phyloP scores from a whole-genome alignment of 1,140 invertebrate species.

The Papilio dardanus region DNA sequence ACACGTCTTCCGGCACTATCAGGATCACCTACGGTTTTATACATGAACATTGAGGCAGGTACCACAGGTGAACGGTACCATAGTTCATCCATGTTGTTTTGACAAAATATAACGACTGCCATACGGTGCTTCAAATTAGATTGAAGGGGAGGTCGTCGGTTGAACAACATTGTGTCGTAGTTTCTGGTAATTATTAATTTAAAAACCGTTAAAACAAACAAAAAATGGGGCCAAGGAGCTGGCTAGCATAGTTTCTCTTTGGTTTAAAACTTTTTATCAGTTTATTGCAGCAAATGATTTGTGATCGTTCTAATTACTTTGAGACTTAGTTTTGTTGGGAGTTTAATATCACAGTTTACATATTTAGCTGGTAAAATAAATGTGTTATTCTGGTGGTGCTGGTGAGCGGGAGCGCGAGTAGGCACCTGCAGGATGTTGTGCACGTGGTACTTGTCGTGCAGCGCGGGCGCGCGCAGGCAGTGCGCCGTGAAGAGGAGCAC shows the following conservation, averaged over 20 bases:
- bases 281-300: neutral
- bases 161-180: neutral
- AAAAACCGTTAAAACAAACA: neutral
- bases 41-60: neutral
- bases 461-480: constrained; percentile 62
- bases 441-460: constrained; percentile 70
- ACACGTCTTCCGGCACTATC: constrained; percentile 57
- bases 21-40: constrained; percentile 58
- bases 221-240: neutral
- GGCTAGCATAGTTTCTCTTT: neutral
- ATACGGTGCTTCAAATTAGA: neutral
- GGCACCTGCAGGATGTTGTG: constrained; percentile 70
- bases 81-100: no score
- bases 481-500: constrained; percentile 67
- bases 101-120: neutral
- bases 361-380: neutral
- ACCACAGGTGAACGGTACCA: neutral
- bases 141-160: neutral
- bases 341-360: neutral
- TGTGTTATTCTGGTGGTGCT: no score
- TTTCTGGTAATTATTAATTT: neutral
- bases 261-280: neutral
- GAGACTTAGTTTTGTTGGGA: neutral
- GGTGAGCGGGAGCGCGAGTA: no score
- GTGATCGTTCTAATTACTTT: neutral